Evolutionary conservation across 2,113 vertebrate species (phyloP).

Genomic region (Siniperca chuatsi): DNA sequence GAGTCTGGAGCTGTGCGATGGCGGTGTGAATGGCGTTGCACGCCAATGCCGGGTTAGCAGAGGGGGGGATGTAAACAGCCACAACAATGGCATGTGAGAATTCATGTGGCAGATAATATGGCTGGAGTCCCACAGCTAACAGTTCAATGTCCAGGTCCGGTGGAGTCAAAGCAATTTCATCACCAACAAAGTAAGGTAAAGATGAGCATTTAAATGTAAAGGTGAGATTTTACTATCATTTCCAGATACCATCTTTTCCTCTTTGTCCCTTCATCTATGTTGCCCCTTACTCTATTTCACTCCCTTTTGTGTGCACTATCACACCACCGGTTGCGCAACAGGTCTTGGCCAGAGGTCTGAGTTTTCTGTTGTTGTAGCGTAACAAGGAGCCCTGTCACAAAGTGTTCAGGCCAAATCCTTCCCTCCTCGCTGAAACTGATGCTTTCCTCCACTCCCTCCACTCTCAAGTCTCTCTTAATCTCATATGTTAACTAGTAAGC

Average conservation of each 20-base stretch:
- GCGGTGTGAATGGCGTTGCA: no score
- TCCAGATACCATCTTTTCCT: background rate
- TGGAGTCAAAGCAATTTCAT: background rate
- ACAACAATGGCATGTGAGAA: no score
- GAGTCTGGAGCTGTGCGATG: no score
- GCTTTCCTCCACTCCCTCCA: background rate
- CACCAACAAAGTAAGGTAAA: background rate
- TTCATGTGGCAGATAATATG: no score
- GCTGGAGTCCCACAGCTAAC: no score
- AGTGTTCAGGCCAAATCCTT: slow-evolving; percentile 55
- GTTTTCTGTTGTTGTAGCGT: slow-evolving; percentile 70
- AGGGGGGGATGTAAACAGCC: no score
- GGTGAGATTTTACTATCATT: background rate
- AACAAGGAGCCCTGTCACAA: slow-evolving; percentile 66
- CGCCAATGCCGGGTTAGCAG: no score
- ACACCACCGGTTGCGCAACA: slow-evolving; percentile 76
- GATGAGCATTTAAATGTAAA: background rate
- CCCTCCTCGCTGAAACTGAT: slow-evolving; percentile 34
- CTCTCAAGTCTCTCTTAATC: slow-evolving; percentile 24
- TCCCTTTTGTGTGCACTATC: slow-evolving; percentile 61
- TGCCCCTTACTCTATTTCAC: slow-evolving; percentile 51
- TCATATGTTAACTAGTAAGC: slow-evolving; percentile 40
- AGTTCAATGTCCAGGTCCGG: no score
- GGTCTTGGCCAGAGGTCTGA: slow-evolving; percentile 67
- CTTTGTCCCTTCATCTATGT: slow-evolving; percentile 12